Conservation (phyloP, 2,888 invertebrate species). For the Deilephila elpenor region DNA sequence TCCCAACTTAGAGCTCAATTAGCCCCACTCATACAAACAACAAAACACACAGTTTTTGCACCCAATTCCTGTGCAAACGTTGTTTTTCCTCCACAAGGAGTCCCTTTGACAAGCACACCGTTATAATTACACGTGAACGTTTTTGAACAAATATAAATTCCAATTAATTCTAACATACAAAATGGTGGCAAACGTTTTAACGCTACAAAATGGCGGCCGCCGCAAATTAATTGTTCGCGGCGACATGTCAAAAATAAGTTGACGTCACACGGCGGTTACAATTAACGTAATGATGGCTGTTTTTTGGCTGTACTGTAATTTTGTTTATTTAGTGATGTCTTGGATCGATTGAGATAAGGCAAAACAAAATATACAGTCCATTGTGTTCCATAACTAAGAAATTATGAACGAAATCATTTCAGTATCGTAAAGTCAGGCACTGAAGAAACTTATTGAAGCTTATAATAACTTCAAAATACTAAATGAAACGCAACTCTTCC, state of each 20-base stretch:
- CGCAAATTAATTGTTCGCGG: slow-evolving; percentile 72
- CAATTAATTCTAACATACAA: slow-evolving; percentile 75
- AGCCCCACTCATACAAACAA: neutral
- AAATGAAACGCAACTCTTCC: neutral
- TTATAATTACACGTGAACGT: slow-evolving; percentile 73
- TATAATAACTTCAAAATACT: neutral
- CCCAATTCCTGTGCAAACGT: slow-evolving; percentile 19
- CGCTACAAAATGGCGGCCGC: slow-evolving; percentile 60
- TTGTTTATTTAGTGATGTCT: slow-evolving; percentile 52
- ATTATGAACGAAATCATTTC: too few species aligned
- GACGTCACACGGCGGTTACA: slow-evolving; percentile 67
- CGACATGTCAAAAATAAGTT: slow-evolving; percentile 72
- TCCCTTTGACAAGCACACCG: slow-evolving; percentile 59
- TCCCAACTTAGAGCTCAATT: neutral
- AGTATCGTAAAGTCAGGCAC: neutral
- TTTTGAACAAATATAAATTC: slow-evolving; percentile 72
- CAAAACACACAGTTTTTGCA: slow-evolving; percentile 6
- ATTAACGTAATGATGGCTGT: slow-evolving; percentile 67
- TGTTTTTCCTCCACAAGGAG: slow-evolving; percentile 39
- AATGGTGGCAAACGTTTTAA: slow-evolving; percentile 61
- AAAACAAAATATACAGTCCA: too few species aligned
- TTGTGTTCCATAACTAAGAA: too few species aligned
- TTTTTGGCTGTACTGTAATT: slow-evolving; percentile 55
- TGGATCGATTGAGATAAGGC: slow-evolving; percentile 1
- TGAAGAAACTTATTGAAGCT: neutral